Evolutionary conservation across 2,888 invertebrate species (phyloP).

Genomic region (Thysanoteuthis rhombus): DNA sequence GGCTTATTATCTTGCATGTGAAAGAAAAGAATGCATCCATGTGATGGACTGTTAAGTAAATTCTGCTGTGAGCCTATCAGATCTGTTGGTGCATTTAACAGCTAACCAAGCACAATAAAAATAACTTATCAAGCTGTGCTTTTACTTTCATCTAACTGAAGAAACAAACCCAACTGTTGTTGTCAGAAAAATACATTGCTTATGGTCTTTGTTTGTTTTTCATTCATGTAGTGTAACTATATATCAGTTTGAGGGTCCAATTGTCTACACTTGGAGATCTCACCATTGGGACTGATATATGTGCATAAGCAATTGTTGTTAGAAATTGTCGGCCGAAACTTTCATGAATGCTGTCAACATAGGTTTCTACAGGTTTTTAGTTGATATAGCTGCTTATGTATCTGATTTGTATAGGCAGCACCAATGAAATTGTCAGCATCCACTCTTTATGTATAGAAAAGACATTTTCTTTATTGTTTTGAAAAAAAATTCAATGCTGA

Average conservation of each 20-base stretch:
- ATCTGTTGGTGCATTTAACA: not conserved
- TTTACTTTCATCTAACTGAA: not conserved
- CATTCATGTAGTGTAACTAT: not conserved
- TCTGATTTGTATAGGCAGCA: too few species aligned
- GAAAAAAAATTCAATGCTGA: too few species aligned
- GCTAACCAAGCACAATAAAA: not conserved
- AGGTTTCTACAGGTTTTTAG: too few species aligned
- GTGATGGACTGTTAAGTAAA: not conserved
- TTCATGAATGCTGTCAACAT: too few species aligned
- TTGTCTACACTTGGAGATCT: not conserved
- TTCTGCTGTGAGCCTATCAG: not conserved
- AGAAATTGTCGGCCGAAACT: too few species aligned
- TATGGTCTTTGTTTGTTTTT: not conserved
- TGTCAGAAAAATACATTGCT: not conserved
- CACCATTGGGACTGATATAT: not conserved
- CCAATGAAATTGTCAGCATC: too few species aligned
- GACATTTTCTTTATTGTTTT: too few species aligned
- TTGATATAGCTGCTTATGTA: too few species aligned
- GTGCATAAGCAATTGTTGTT: not conserved
- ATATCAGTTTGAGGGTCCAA: not conserved
- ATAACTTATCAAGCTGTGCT: not conserved
- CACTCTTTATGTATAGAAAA: too few species aligned
- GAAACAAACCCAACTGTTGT: not conserved
- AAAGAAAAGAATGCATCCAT: not conserved
- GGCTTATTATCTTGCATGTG: not conserved